Base-by-base conservation (phyloP, 2,797 vertebrate genomes). In the Mormyrops attenuatus region DNA sequence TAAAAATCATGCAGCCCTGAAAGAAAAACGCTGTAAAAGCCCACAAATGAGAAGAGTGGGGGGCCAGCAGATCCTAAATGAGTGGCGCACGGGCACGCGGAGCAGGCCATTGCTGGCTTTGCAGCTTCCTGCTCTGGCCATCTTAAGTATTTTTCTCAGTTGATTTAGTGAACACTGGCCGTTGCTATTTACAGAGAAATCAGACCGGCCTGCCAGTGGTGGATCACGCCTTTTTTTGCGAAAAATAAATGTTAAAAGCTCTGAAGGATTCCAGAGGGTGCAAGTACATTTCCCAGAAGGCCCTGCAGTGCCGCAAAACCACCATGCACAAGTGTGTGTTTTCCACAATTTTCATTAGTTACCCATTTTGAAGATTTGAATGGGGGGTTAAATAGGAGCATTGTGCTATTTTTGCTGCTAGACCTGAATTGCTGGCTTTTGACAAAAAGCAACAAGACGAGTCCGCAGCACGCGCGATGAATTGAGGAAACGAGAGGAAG, bases 201-300 rank as follows among this genome's bases (percentile, higher is more conserved):
- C 41, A n/a, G 38, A 20, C 38, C 8, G 73, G 73, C 38, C 17
- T 47, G 41, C 73, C 17, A 80, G 17, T 7, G 17, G 38, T 47
- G 38, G 15, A 34, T 73, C 13, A 30, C 5, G 30, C 30, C 66
- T 38, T 73, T n/a, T 66, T 55, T 55, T 0, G 1, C 34, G 85
- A 55, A 30, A 53, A 30, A 57, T 41, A 87, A 57, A 41, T n/a
- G 30, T 34, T 38, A n/a, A 38, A 41, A 55, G 49, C 47, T 52
- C 13, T 85, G 13, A 87, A 87, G 20, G 52, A 63, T 38, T 9
- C 34, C 90, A 88, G 89, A 84, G 69, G 60, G 88, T 85, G 85
- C 55, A 77, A 90, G 91, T 87, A 26, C 38, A 89, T 92, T 93
- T 91, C 89, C 89, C 80, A 91, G 90, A 90, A 91, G 89, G 87